phyloP scores from a whole-genome alignment of 2,113 vertebrate species.

The Apistogramma diplotaenia region DNA sequence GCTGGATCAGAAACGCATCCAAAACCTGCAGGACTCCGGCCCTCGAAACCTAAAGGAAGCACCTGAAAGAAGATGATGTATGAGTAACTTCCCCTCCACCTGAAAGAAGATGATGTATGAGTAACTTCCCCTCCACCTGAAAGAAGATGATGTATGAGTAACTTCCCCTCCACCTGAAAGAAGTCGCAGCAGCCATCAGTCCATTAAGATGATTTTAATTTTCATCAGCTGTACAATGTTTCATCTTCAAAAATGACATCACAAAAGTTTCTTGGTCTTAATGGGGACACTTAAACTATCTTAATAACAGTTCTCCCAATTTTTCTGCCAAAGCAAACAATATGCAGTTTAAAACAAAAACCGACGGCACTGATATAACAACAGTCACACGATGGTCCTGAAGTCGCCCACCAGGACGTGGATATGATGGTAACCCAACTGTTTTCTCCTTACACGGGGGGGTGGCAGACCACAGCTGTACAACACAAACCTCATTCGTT shows the following conservation, averaged over 20 bases:
- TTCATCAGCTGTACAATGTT: background rate
- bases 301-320: background rate
- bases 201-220: constrained; percentile 1
- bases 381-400: background rate
- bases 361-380: background rate
- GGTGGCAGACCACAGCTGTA: background rate
- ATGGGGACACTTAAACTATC: background rate
- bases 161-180: background rate
- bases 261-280: constrained; percentile 1
- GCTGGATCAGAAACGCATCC: too few relatives aligned
- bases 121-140: too few relatives aligned
- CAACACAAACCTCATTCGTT: background rate
- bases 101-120: too few relatives aligned
- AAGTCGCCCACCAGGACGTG: background rate
- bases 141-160: background rate
- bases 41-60: too few relatives aligned
- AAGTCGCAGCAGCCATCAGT: background rate
- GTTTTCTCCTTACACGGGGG: background rate
- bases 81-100: too few relatives aligned
- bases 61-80: too few relatives aligned
- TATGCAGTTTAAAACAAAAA: background rate
- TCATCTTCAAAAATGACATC: constrained; percentile 1
- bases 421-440: background rate
- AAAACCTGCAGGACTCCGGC: too few relatives aligned
- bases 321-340: background rate